Evolutionary conservation across 2,113 vertebrate genomes (phyloP).

Genomic region (Bos taurus): DNA sequence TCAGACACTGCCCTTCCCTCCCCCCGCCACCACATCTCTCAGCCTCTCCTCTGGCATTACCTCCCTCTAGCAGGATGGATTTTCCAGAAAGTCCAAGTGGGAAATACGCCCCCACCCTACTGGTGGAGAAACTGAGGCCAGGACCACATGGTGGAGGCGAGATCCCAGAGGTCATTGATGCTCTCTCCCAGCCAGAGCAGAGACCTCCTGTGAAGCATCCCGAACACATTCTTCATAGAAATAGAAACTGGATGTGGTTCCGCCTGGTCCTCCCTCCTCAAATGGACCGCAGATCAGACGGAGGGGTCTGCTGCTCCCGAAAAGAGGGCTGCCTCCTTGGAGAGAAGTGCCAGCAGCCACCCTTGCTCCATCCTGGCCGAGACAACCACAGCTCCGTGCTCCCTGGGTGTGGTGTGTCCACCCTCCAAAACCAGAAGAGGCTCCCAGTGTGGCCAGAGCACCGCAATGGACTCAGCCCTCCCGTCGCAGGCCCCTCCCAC

Average conservation of each 20-base stretch:
- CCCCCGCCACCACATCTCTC: no score
- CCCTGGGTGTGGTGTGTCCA: background rate
- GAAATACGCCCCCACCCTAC: background rate
- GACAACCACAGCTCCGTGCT: background rate
- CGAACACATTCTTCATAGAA: background rate
- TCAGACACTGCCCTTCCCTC: accelerated
- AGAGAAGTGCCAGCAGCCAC: background rate
- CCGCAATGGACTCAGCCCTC: background rate
- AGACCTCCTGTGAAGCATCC: background rate
- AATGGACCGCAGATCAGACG: background rate
- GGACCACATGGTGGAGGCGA: background rate
- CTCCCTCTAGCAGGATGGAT: background rate
- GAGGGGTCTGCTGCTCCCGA: background rate
- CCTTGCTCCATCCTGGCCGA: background rate
- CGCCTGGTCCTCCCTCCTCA: background rate
- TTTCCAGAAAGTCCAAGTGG: background rate
- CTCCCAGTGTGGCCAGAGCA: background rate
- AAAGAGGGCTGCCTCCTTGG: background rate
- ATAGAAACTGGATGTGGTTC: background rate
- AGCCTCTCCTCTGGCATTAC: background rate
- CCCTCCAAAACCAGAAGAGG: background rate
- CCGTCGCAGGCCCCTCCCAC: background rate
- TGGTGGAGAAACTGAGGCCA: background rate
- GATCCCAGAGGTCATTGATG: background rate
- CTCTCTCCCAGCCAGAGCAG: background rate